These are phyloP conservation scores for Limenitis camilla DNA, from an alignment of 2,888 invertebrate genomes.

Conservation along the genomic window DNA sequence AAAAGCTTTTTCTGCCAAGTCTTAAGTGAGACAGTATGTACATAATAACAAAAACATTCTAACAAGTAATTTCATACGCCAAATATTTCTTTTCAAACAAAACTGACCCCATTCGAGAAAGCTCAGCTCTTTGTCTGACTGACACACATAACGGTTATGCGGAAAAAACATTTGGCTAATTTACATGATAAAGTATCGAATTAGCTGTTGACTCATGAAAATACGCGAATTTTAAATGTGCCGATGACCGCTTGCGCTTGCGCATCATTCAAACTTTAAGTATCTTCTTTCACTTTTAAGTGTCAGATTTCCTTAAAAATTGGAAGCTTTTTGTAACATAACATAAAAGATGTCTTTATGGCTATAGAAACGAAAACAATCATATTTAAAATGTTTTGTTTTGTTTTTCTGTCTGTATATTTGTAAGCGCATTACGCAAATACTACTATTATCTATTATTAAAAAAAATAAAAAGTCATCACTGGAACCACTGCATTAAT, in stretches of 20 bases:
- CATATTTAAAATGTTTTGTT: no score
- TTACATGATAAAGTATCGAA: constrained; percentile 35
- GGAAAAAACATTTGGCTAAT: constrained; percentile 32
- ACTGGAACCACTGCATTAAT: no score
- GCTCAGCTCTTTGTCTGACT: constrained; percentile 31
- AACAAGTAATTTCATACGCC: neutral
- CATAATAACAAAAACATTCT: neutral
- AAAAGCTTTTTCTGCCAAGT: no score
- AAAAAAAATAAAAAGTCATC: no score
- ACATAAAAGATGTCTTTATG: no score
- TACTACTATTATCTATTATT: no score
- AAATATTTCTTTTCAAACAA: constrained; percentile 3
- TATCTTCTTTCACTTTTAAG: constrained; percentile 5
- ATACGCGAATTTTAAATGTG: constrained; percentile 27
- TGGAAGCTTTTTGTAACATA: neutral
- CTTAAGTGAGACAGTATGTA: no score
- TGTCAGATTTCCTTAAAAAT: neutral
- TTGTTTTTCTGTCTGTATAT: no score
- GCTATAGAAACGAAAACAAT: no score
- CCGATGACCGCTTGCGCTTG: constrained; percentile 26
- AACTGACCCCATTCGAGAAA: constrained; percentile 28
- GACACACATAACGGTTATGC: constrained; percentile 31
- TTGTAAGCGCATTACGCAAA: no score
- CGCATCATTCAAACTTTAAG: constrained; percentile 1
- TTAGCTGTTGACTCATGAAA: constrained; percentile 31